Conservation (phyloP, 2,113 vertebrate species). For the Amazona vittata region DNA sequence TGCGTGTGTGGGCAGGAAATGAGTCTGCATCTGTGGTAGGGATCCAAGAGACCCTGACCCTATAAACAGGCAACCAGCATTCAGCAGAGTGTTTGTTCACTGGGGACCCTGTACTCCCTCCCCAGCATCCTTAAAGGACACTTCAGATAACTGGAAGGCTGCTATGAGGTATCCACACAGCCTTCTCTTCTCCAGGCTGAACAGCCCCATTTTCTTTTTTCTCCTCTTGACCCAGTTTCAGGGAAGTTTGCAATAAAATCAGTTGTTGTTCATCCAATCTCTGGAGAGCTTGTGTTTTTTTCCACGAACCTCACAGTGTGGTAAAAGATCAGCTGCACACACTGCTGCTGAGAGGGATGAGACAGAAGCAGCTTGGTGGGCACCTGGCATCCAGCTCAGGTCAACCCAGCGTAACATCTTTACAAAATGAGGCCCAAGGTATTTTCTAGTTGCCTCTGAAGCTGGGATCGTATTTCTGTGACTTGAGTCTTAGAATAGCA, state of each 20-base stretch:
- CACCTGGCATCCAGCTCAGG: not conserved
- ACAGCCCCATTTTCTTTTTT: not conserved
- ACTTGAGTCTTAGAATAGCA: not conserved
- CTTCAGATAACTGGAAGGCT: not conserved
- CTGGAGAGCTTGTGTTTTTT: not conserved
- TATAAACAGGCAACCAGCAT: not conserved
- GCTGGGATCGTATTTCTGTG: not conserved
- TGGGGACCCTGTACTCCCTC: not conserved
- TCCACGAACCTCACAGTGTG: not conserved
- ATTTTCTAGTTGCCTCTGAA: not conserved
- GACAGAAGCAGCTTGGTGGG: not conserved
- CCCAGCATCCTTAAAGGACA: not conserved
- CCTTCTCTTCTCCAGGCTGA: not conserved
- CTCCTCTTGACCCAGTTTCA: not conserved
- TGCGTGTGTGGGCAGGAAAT: rapidly evolving
- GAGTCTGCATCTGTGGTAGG: no score
- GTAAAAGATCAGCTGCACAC: not conserved
- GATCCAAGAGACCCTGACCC: not conserved
- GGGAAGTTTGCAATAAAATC: not conserved
- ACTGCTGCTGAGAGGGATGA: not conserved
- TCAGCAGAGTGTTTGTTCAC: not conserved
- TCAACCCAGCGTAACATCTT: not conserved
- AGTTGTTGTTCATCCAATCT: not conserved
- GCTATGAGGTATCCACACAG: not conserved
- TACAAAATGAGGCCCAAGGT: not conserved